Percentiles rank a stretch among this genome's conserved stretches.
These are phyloP conservation scores for Pungitius pungitius DNA, from an alignment of 2,113 vertebrate species.

Conservation along the genomic window DNA sequence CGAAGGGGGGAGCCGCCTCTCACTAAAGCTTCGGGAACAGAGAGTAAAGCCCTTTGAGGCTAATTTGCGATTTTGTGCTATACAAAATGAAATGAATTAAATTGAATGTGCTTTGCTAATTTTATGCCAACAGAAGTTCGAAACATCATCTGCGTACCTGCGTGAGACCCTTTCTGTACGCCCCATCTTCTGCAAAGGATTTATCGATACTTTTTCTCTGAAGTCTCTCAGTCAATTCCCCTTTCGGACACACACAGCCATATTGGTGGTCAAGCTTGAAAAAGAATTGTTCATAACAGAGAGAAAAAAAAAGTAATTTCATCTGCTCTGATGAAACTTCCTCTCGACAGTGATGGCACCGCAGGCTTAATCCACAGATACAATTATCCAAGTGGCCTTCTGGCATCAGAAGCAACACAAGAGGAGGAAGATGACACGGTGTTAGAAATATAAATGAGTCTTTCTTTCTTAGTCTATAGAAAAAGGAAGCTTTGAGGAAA, in stretches of 20 bases:
- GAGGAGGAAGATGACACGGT: slow-evolving; percentile 50
- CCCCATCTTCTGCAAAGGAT: neutral
- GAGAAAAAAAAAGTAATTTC: slow-evolving; percentile 34
- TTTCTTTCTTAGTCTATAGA: neutral
- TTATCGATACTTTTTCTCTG: slow-evolving; percentile 15
- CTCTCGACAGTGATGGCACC: slow-evolving; percentile 25
- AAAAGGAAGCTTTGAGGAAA: neutral
- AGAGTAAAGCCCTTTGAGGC: no score
- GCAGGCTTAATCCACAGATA: slow-evolving; percentile 40
- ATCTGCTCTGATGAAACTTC: slow-evolving; percentile 49
- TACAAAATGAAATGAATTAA: no score
- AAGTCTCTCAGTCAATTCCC: slow-evolving; percentile 12
- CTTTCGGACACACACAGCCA: slow-evolving; percentile 1
- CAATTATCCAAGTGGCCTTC: slow-evolving; percentile 54
- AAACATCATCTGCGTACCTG: neutral
- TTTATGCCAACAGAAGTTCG: neutral
- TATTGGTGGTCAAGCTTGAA: slow-evolving; percentile 28
- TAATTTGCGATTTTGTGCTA: no score
- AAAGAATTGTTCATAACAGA: slow-evolving; percentile 50
- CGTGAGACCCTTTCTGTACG: neutral
- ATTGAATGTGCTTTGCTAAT: neutral
- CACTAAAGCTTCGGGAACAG: no score
- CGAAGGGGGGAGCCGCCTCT: no score
- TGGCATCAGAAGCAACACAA: slow-evolving; percentile 45
- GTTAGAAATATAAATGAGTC: slow-evolving; percentile 33